Evolutionary conservation across 2,888 invertebrate genomes (phyloP), one percentile per base, ranked within the genome.

Genomic region (Sympetrum striolatum): DNA sequence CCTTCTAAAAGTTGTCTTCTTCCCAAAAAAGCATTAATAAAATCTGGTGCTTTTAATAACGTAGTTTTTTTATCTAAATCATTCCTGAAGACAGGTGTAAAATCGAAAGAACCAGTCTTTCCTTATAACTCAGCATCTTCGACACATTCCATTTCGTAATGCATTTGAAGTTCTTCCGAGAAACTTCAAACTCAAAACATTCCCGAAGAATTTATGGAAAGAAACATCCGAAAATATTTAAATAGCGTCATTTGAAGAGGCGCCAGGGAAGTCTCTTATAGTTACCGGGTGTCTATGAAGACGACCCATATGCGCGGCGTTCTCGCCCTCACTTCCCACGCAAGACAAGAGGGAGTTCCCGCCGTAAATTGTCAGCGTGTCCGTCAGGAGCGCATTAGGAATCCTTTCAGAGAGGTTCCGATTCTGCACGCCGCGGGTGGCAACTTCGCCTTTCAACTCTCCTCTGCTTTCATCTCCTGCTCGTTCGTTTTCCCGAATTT

Each of bases 351-450:
- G n/a, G 60, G n/a, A 64, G 64, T 64, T 64, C 64, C n/a, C 25
- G 37, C 37, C 64, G 60, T 86, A 86, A 86, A 86, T 86, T 64
- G 60, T 82, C 82, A 35, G 53, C 22, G 15, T 15, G 35, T 64
- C 86, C 22, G 60, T 60, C 60, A 86, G 58, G 53, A 60, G 31
- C 60, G 86, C 86, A 60, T 58, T 82, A 82, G 35, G 22, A 53
- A 64, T 31, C 73, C 60, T 60, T 60, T 60, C 86, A 64, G 22
- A 60, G 12, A 58, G 60, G 58, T 39, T 53, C 58, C 35, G 86
- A 64, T 86, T 86, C 60, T 58, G 86, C 35, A 58, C 15, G n/a
- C 86, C n/a, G 58, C 60, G 86, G 86, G 82, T 82, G 82, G 82
- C 44, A 8, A 4, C 44, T 44, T 5, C 39, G 82, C 82, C 22